A percentile compares a stretch with the other conserved stretches of the same genome.
phyloP scores from a whole-genome alignment of 2,797 vertebrate species.

The Choloepus didactylus region DNA sequence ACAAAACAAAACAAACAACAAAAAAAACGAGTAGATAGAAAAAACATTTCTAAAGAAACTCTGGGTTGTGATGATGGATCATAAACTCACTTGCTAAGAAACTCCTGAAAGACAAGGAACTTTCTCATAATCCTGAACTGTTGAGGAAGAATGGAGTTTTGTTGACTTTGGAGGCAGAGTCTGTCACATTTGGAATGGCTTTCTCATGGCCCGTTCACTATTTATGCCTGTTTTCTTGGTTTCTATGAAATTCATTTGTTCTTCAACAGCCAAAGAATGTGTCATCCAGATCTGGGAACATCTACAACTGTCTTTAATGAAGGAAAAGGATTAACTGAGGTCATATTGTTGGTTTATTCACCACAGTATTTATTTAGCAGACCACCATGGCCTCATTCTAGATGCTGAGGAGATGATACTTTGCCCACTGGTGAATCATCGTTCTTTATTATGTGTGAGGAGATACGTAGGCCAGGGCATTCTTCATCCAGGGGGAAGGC shows the following conservation, averaged over 20 bases:
- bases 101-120: slow-evolving; percentile 53
- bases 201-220: slow-evolving; percentile 78
- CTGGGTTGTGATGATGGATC: slow-evolving; percentile 17
- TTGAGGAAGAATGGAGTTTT: slow-evolving; percentile 66
- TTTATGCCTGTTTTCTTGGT: slow-evolving; percentile 83
- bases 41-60: slow-evolving; percentile 51
- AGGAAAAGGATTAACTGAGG: slow-evolving; percentile 78
- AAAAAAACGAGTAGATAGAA: neutral
- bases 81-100: slow-evolving; percentile 66
- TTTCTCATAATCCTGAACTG: slow-evolving; percentile 72
- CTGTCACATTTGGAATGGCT: slow-evolving; percentile 56
- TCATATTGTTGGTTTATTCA: slow-evolving; percentile 73
- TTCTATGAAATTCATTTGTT: slow-evolving; percentile 82
- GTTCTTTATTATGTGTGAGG: slow-evolving; percentile 76
- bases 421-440: slow-evolving; percentile 78
- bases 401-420: slow-evolving; percentile 65
- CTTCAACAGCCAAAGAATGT: slow-evolving; percentile 76
- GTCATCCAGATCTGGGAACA: slow-evolving; percentile 76
- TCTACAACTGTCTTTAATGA: slow-evolving; percentile 75
- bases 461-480: slow-evolving; percentile 75
- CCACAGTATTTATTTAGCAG: slow-evolving; percentile 61
- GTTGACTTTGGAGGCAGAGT: slow-evolving; percentile 79
- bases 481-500: slow-evolving; percentile 59
- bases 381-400: slow-evolving; percentile 41
- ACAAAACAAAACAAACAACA: neutral